Evolutionary conservation across 2,888 invertebrate genomes (phyloP), one percentile per base, ranked within the genome.

Genomic region (Drosophila rellima): DNA sequence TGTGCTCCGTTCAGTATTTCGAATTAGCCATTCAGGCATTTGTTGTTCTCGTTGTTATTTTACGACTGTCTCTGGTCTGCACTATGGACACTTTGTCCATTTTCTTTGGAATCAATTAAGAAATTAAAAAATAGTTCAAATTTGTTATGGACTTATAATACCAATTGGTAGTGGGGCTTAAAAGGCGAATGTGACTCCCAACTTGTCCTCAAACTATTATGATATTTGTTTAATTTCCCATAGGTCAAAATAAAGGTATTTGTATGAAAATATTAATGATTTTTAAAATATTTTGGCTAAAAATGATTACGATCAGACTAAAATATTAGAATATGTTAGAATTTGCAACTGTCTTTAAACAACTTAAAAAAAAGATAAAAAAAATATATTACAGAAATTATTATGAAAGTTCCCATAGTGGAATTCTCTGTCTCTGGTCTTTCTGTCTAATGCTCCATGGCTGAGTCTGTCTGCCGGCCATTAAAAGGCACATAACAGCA

Each of bases 391-490:
- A 26, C 26, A 26, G 7, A 35, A 35, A 35, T 7, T 7, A 7
- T 35, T 2, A n/a, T 1, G 1, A 35, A 7, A n/a, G 6, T 35
- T n/a, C 4, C 35, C 35, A 35, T 7, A 0, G 35, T 35, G 7
- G 33, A 57, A 7, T 26, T 26, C 7, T 26, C 31, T 31, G 15
- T 23, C 23, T 8, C 45, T 42, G 23, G 37, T 18, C 11, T 44
- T 48, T 61, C n/a, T 55, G 29, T 33, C 18, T 59, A 42, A 39
- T 15, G 23, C 42, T 55, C 55, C 35, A 20, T 44, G 33, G 62
- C 44, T 35, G 48, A 62, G 74, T 64, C 74, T 60, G 56, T 73
- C 63, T 67, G 74, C 44, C 31, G 47, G 63, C 63, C 56, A 68
- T 68, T 47, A 61, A 65, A 70, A 40, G 50, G 40, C 47, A 50